Conservation (phyloP, 2,888 invertebrate species). For the Crossocerus cetratus region DNA sequence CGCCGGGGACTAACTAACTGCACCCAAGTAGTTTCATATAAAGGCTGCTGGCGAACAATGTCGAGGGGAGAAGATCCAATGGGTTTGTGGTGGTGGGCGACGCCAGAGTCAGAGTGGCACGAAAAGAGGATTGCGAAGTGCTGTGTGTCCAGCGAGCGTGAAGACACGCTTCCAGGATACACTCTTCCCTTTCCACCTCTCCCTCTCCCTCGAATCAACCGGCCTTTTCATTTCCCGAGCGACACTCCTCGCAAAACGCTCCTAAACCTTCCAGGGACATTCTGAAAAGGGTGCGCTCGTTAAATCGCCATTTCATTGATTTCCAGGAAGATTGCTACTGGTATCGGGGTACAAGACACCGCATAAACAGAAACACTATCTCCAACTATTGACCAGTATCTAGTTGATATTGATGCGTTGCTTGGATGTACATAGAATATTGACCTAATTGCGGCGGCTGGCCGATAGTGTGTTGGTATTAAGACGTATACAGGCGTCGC, state of each 20-base stretch:
- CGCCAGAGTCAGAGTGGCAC: constrained; percentile 52
- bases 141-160: constrained; percentile 71
- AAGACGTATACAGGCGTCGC: not conserved
- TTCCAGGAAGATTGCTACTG: not conserved
- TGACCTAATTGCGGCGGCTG: not conserved
- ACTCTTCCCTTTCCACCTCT: constrained; percentile 67
- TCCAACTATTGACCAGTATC: too few species aligned
- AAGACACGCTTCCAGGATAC: constrained; percentile 75
- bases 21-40: constrained; percentile 56
- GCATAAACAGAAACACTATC: too few species aligned
- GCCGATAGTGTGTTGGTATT: not conserved
- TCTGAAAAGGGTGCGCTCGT: too few species aligned
- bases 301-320: constrained; percentile 6
- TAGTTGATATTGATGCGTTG: too few species aligned
- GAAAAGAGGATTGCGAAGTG: constrained; percentile 72
- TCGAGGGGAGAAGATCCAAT: constrained; percentile 60
- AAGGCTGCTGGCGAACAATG: constrained; percentile 56
- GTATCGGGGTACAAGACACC: too few species aligned
- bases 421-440: too few species aligned
- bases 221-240: not conserved
- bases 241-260: too few species aligned
- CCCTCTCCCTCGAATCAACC: constrained; percentile 23
- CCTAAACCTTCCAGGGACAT: too few species aligned
- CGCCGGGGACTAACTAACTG: constrained; percentile 56
- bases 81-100: too few species aligned